Evolutionary conservation across 2,797 vertebrate genomes (phyloP).

Genomic region (Notolabrus celidotus): DNA sequence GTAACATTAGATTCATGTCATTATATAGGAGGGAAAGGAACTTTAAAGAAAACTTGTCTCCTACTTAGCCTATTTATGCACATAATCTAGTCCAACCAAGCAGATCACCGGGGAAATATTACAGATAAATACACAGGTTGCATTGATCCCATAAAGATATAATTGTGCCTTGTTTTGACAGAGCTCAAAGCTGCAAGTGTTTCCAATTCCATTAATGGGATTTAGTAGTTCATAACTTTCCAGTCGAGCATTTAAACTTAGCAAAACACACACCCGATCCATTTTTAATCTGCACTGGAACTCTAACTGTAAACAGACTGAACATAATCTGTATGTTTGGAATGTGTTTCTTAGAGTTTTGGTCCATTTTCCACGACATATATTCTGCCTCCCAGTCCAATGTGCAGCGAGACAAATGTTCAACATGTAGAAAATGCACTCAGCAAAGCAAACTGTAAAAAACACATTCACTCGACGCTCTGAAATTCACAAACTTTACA

Average conservation of each 20-base stretch:
- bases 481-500: constrained; percentile 40
- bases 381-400: constrained; percentile 34
- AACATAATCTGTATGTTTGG: constrained; percentile 58
- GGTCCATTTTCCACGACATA: constrained; percentile 38
- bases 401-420: constrained; percentile 11
- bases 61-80: constrained; percentile 6
- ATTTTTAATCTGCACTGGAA: constrained; percentile 54
- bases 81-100: constrained; percentile 19
- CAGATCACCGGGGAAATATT: constrained; percentile 21
- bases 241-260: constrained; percentile 24
- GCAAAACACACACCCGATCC: constrained; percentile 39
- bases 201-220: constrained; percentile 21
- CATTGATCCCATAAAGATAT: constrained; percentile 17
- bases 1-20: constrained; percentile 22
- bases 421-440: constrained; percentile 26
- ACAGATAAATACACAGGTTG: constrained; percentile 10
- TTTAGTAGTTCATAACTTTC: constrained; percentile 18
- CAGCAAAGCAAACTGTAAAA: constrained; percentile 32
- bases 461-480: constrained; percentile 19
- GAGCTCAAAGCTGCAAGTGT: constrained; percentile 12
- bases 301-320: constrained; percentile 51
- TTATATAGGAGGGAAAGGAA: constrained; percentile 8
- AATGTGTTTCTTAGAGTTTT: constrained; percentile 61
- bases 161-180: constrained; percentile 6
- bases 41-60: no score